Evolutionary conservation across 2,113 vertebrate species (phyloP).

Genomic region (Pitta sordida): DNA sequence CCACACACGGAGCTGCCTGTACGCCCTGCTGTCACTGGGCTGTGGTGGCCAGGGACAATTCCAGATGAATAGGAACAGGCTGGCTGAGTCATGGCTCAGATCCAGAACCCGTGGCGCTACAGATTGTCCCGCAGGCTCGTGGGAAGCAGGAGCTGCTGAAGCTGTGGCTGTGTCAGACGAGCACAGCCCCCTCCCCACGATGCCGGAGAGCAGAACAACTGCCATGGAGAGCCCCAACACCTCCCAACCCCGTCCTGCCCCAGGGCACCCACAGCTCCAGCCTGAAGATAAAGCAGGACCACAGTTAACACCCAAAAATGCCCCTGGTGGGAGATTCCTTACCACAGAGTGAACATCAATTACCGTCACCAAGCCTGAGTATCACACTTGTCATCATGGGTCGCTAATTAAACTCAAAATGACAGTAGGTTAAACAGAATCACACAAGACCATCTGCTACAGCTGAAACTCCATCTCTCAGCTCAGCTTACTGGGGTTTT

Average conservation of each 20-base stretch:
- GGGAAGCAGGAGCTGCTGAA: background rate
- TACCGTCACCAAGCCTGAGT: background rate
- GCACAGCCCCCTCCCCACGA: background rate
- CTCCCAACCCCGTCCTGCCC: rapidly evolving
- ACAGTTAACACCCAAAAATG: rapidly evolving
- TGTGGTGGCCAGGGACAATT: background rate
- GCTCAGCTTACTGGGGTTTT: background rate
- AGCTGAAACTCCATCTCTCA: background rate
- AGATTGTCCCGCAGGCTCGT: rapidly evolving
- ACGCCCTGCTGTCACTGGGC: background rate
- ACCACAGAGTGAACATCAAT: background rate
- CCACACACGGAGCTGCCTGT: background rate
- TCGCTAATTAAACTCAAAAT: background rate
- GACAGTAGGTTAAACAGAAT: background rate
- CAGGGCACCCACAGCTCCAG: background rate
- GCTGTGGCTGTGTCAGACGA: background rate
- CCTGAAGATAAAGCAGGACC: background rate
- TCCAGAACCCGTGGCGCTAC: background rate
- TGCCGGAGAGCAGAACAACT: background rate
- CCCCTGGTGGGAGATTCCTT: background rate
- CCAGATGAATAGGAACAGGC: background rate
- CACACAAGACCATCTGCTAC: background rate
- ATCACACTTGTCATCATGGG: background rate
- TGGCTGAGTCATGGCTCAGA: background rate
- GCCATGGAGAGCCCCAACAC: rapidly evolving